Conservation (phyloP, 2,797 vertebrate genomes). For the Carduelis carduelis region DNA sequence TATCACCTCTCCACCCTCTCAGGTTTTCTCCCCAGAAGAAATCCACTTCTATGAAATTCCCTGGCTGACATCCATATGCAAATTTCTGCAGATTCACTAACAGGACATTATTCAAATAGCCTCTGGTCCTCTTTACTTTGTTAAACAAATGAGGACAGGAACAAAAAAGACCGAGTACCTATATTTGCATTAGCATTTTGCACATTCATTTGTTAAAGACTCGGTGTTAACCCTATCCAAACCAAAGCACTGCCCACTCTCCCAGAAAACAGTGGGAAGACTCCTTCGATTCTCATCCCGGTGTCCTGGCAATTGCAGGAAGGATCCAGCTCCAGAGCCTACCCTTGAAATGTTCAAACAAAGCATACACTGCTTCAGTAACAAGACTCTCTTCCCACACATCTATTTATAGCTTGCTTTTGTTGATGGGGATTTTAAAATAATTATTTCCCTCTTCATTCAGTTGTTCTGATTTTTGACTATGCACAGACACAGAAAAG, state of each 20-base stretch:
- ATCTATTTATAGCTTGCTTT: background rate
- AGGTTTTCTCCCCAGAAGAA: background rate
- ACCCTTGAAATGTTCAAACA: background rate
- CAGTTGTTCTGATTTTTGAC: background rate
- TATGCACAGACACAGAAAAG: background rate
- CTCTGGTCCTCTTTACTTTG: background rate
- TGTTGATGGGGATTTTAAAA: background rate
- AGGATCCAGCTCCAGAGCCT: background rate
- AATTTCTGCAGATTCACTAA: slow-evolving; percentile 14
- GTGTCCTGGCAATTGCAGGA: background rate
- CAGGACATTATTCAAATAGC: slow-evolving; percentile 37
- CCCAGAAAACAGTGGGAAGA: background rate
- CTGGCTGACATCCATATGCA: background rate
- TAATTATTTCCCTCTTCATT: background rate
- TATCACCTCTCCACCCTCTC: background rate
- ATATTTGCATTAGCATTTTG: slow-evolving; percentile 55
- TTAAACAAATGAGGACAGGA: background rate
- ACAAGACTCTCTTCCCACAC: background rate
- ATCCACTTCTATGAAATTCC: background rate
- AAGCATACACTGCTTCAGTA: background rate
- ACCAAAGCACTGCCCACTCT: background rate
- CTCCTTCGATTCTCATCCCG: background rate
- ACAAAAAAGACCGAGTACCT: background rate
- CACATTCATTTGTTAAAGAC: slow-evolving; percentile 1
- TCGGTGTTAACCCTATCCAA: background rate